Evolutionary conservation across 2,888 invertebrate genomes (phyloP), one percentile per base, ranked within the genome.

Genomic region (Hetaerina titia): DNA sequence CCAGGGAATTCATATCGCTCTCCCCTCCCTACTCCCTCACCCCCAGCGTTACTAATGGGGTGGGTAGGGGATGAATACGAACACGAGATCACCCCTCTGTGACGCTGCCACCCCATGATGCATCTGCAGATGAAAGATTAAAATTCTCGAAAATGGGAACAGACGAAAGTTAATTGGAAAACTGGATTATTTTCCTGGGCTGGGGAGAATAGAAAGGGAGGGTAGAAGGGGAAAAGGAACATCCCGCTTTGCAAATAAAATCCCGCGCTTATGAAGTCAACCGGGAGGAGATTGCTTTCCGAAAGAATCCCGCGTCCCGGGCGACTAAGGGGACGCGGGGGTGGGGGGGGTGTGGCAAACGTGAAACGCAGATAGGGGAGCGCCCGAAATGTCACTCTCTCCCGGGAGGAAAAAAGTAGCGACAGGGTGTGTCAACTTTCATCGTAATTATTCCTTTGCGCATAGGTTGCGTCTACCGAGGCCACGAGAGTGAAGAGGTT

Each of bases 141-240:
- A 81, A 31, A 25, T 81, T 74, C n/a, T 74, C 81, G 64, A 56
- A 95, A 95, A 15, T 58, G 57, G 60, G 22, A 87, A 63, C 25
- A 63, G 57, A 45, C 63, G 87, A 56, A 57, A 95, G 64, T 31
- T 6, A 89, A 60, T 89, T 60, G 63, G 89, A 69, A 88, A 88
- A 45, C 31, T 89, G 45, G 94, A 15, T 25, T 22, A 45, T 63
- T 64, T 94, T 45, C 64, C 15, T 17, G 13, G 25, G 56, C 25
- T 69, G 17, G 17, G 25, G 69, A 74, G 31, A 45, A 22, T 15
- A 60, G 60, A 17, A 60, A 17, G 11, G 4, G 45, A 45, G 45
- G 11, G 17, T 4, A 5, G 17, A 60, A 60, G 17, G 17, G 17
- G 60, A 81, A 81, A 13, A 8, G 31, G 7, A 9, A 31, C 81